These are phyloP conservation scores for Acheta domesticus DNA, from an alignment of 2,888 invertebrate species.

Conservation along the genomic window DNA sequence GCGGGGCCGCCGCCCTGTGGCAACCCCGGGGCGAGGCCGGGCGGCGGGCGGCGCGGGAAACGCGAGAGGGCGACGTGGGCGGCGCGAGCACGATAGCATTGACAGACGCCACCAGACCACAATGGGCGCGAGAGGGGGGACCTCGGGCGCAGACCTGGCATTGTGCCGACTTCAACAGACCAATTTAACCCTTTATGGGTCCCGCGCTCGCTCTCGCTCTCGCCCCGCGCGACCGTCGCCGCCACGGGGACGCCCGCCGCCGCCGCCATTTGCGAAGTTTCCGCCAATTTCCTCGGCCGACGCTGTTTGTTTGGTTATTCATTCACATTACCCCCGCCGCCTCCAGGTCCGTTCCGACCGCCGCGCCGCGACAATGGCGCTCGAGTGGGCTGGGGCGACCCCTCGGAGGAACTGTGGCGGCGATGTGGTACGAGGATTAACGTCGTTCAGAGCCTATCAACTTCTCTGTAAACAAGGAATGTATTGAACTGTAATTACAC, in stretches of 20 bases:
- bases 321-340: too few species aligned
- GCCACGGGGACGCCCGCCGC: not conserved
- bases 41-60: not conserved
- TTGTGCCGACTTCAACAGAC: constrained; percentile 8
- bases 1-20: too few species aligned
- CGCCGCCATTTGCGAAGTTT: not conserved
- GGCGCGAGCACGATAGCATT: not conserved
- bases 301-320: not conserved
- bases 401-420: too few species aligned
- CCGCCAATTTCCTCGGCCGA: not conserved
- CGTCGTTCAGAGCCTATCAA: too few species aligned
- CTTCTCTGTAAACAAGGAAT: too few species aligned
- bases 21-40: too few species aligned
- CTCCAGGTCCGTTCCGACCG: too few species aligned
- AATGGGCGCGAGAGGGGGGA: not conserved
- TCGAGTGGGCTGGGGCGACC: too few species aligned
- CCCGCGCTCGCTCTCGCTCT: not conserved
- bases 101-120: not conserved
- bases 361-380: too few species aligned
- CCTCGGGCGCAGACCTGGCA: not conserved
- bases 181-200: constrained; percentile 10
- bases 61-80: not conserved
- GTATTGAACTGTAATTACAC: too few species aligned
- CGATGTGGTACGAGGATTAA: too few species aligned
- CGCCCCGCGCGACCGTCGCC: not conserved